Evolutionary conservation across 2,113 vertebrate genomes (phyloP).

Genomic region (Labeo rohita): DNA sequence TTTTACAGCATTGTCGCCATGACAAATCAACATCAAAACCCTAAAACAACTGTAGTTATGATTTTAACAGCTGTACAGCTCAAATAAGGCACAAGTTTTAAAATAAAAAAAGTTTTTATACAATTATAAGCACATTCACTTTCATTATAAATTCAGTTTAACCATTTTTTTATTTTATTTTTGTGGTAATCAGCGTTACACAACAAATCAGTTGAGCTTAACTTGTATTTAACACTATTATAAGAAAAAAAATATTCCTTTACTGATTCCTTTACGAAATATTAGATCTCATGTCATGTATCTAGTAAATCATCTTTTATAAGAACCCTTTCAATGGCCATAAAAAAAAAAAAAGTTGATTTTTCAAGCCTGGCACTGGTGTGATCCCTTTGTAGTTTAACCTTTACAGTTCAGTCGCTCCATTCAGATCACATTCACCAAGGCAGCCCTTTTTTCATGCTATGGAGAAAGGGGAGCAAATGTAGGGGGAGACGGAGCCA

Average conservation of each 20-base stretch:
- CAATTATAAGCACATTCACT: background rate
- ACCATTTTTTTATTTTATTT: background rate
- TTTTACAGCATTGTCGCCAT: background rate
- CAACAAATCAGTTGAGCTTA: background rate
- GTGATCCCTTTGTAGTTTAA: slow-evolving; percentile 43
- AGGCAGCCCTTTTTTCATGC: slow-evolving; percentile 46
- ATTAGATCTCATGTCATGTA: background rate
- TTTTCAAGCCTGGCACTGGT: slow-evolving; percentile 30
- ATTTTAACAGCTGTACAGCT: background rate
- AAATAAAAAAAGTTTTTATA: no score
- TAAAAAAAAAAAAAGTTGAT: slow-evolving; percentile 26
- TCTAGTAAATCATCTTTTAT: slow-evolving; percentile 2
- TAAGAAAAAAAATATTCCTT: background rate
- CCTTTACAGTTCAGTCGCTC: slow-evolving; percentile 47
- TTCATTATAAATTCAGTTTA: background rate
- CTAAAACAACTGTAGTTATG: background rate
- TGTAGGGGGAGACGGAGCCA: slow-evolving; percentile 57
- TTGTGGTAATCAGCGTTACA: background rate
- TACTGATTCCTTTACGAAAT: background rate
- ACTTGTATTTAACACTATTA: background rate
- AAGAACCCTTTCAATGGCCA: background rate
- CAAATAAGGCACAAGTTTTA: background rate
- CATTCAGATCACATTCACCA: slow-evolving; percentile 51
- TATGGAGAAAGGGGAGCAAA: slow-evolving; percentile 56
- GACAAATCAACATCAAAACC: background rate